phyloP scores from a whole-genome alignment of 1,140 invertebrate species.

The Onthophagus taurus region DNA sequence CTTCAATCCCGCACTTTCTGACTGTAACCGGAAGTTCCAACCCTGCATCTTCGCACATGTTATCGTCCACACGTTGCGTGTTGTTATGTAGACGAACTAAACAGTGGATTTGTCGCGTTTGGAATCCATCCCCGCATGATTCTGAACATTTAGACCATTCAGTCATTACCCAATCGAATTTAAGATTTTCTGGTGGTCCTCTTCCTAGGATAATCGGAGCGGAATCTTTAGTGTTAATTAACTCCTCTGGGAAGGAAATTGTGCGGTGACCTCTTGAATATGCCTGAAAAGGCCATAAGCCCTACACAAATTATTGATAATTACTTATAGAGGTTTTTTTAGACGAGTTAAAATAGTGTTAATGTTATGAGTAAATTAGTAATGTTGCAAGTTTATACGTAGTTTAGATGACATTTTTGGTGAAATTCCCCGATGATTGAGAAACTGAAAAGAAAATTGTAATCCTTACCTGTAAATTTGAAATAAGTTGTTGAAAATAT shows the following conservation, averaged over 20 bases:
- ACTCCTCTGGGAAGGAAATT: slow-evolving; percentile 32
- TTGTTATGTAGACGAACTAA: slow-evolving; percentile 48
- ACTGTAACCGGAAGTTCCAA: slow-evolving; percentile 53
- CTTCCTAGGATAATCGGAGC: slow-evolving; percentile 37
- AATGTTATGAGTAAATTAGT: background rate
- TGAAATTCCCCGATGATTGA: too few species aligned
- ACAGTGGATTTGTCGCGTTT: slow-evolving; percentile 62
- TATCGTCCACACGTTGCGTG: slow-evolving; percentile 50
- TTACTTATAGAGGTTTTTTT: slow-evolving; percentile 7
- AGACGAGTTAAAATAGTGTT: background rate
- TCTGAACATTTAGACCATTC: slow-evolving; percentile 82
- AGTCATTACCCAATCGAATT: slow-evolving; percentile 70
- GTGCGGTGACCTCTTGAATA: slow-evolving; percentile 49
- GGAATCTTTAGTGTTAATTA: slow-evolving; percentile 14
- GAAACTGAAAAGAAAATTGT: too few species aligned
- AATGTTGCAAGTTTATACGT: too few species aligned
- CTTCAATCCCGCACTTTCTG: slow-evolving; percentile 55
- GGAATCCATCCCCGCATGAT: slow-evolving; percentile 65
- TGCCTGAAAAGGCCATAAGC: slow-evolving; percentile 62
- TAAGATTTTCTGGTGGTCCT: slow-evolving; percentile 42
- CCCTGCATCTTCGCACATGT: slow-evolving; percentile 60
- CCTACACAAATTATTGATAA: slow-evolving; percentile 42
- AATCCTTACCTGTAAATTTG: slow-evolving; percentile 67
- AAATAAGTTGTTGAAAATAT: slow-evolving; percentile 57
- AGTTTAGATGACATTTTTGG: too few species aligned